Evolutionary conservation across 2,888 invertebrate genomes (phyloP), one percentile per base, ranked within the genome.

Genomic region (Dendrolimus pini): DNA sequence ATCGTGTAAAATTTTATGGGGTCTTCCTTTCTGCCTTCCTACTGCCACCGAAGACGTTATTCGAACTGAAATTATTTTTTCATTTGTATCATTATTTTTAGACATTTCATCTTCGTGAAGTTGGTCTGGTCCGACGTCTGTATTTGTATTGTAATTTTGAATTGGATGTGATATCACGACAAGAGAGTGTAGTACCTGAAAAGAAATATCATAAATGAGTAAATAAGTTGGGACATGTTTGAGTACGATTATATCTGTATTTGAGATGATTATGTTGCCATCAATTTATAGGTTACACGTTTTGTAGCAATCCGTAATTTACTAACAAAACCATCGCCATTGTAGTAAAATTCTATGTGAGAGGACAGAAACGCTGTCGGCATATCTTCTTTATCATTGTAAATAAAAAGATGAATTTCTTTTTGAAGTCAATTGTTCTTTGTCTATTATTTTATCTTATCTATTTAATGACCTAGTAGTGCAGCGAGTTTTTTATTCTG

Each of bases 41-140:
- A 93, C 88, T 57, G 92, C 93, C 13, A 93, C 92, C 8, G 93
- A 92, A 9, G 93, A 93, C 7, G 93, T 93, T 59, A 93, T 92
- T 70, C 93, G 89, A 54, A 93, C 92, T 52, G 89, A 89, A 72
- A 90, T 90, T 41, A 90, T 84, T 77, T 86, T 78, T 80, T 92
- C 80, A 72, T 91, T 65, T 71, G 83, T 61, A 55, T 69, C 58
- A 41, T 69, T 78, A 71, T 77, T 70, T 73, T 67, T 65, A 41
- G 55, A 41, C 60, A 68, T 72, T 62, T 74, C 74, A 64, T 75
- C 64, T 61, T 70, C 67, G 56, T 68, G 70, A 55, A 60, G 65
- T 56, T 65, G 62, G 61, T 68, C 65, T 55, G 63, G 72, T 56
- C 68, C 63, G 55, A 69, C 60, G 61, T 65, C 65, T 54, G 66